Evolutionary conservation across 2,888 invertebrate genomes (phyloP).

Genomic region (Philereme vetulata): DNA sequence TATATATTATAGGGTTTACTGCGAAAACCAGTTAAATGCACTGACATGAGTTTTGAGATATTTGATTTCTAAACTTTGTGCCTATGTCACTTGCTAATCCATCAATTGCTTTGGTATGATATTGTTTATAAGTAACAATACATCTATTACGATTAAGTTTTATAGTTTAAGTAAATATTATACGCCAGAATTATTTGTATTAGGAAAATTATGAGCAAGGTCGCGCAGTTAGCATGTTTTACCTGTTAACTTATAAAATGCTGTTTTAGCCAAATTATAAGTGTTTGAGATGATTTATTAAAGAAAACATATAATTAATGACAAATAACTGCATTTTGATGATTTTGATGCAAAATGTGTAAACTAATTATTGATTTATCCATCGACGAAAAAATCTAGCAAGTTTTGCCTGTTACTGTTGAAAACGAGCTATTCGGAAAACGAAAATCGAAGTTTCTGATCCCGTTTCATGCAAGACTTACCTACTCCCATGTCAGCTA

Average conservation of each 20-base stretch:
- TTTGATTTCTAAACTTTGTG: background rate
- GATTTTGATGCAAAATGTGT: background rate
- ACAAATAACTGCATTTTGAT: slow-evolving; percentile 1
- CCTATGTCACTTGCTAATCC: background rate
- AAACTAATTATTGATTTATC: background rate
- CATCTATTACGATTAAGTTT: background rate
- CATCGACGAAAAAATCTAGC: slow-evolving; percentile 3
- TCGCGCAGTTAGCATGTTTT: slow-evolving; percentile 3
- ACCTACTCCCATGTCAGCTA: no score
- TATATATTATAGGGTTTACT: no score
- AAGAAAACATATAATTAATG: slow-evolving; percentile 1
- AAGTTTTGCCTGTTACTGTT: background rate
- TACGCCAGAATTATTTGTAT: background rate
- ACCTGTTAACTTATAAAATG: background rate
- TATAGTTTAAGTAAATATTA: background rate
- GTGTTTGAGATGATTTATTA: background rate
- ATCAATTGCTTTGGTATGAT: background rate
- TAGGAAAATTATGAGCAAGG: slow-evolving; percentile 2
- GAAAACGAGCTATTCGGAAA: no score
- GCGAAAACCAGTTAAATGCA: background rate
- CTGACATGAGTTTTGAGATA: background rate
- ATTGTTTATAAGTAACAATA: background rate
- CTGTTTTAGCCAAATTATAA: slow-evolving; percentile 1
- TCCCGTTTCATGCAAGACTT: no score
- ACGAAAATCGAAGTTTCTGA: no score